Percentiles rank a stretch among this genome's conserved stretches.
Evolutionary conservation across 2,113 vertebrate species (phyloP).

Genomic region (Henicopernis longicauda): DNA sequence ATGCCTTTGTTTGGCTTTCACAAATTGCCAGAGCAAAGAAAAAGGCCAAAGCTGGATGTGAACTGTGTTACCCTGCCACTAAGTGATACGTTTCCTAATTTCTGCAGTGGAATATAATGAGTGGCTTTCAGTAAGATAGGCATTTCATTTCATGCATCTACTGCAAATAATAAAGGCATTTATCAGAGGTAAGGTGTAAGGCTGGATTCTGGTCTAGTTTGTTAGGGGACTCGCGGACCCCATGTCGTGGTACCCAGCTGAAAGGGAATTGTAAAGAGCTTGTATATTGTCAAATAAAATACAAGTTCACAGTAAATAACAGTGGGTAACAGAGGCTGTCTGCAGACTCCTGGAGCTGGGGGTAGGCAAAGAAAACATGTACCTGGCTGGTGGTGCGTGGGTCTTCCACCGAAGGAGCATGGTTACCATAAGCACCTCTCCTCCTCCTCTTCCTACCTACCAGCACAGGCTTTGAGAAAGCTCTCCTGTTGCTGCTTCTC

Average conservation of each 20-base stretch:
- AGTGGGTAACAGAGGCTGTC: not conserved
- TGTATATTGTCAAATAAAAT: not conserved
- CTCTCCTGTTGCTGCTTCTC: not conserved
- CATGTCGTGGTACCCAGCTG: not conserved
- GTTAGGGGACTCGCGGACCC: not conserved
- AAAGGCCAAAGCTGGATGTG: not conserved
- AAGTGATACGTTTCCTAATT: not conserved
- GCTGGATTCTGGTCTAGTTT: not conserved
- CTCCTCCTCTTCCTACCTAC: not conserved
- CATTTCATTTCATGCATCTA: not conserved
- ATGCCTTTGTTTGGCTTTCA: constrained; percentile 21
- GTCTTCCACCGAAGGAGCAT: not conserved
- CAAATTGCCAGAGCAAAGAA: not conserved
- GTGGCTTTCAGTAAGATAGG: not conserved
- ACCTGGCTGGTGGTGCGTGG: not conserved
- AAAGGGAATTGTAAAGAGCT: not conserved
- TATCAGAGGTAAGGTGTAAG: not conserved
- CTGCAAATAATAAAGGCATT: not conserved
- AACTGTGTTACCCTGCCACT: not conserved
- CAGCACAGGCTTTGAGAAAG: not conserved
- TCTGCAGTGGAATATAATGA: not conserved
- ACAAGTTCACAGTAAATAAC: not conserved
- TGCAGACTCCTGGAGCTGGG: not conserved
- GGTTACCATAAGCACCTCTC: not conserved
- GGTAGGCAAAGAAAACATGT: not conserved